Evolutionary conservation across 2,113 vertebrate genomes (phyloP).

Genomic region (Brachypodius melanocephalos): DNA sequence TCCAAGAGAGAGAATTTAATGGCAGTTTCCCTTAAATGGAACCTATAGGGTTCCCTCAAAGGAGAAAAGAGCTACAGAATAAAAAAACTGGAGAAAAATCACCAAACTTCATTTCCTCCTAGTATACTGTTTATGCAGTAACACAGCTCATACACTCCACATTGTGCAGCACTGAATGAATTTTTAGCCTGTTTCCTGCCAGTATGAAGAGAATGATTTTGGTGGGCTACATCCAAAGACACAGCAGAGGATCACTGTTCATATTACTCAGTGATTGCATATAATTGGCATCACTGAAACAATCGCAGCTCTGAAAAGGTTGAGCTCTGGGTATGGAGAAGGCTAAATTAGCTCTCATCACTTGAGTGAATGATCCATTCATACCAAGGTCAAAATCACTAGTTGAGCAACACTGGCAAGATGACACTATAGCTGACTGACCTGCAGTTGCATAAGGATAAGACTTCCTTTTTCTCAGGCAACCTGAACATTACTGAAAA

Average conservation of each 20-base stretch:
- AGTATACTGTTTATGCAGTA: not conserved
- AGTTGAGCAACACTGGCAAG: slow-evolving; percentile 7
- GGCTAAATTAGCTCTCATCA: slow-evolving; percentile 63
- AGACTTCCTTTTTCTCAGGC: not conserved
- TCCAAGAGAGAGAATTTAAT: not conserved
- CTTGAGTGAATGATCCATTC: slow-evolving; percentile 58
- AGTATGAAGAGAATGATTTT: not conserved
- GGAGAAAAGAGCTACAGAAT: not conserved
- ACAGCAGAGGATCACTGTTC: slow-evolving; percentile 41
- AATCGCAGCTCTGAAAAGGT: slow-evolving; percentile 28
- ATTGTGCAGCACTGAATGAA: not conserved
- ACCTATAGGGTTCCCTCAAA: not conserved
- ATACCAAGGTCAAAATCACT: slow-evolving; percentile 54
- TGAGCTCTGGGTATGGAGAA: slow-evolving; percentile 46
- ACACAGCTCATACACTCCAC: not conserved
- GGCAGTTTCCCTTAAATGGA: not conserved
- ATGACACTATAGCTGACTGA: not conserved
- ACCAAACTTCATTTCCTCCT: not conserved
- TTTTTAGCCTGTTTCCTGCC: not conserved
- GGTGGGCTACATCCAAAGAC: slow-evolving; percentile 27
- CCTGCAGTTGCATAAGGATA: not conserved
- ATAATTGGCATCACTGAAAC: slow-evolving; percentile 58
- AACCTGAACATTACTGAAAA: not conserved
- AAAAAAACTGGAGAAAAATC: not conserved
- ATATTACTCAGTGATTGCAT: slow-evolving; percentile 48